Conservation (phyloP, 2,797 vertebrate species). For the Coregonus suidteri region DNA sequence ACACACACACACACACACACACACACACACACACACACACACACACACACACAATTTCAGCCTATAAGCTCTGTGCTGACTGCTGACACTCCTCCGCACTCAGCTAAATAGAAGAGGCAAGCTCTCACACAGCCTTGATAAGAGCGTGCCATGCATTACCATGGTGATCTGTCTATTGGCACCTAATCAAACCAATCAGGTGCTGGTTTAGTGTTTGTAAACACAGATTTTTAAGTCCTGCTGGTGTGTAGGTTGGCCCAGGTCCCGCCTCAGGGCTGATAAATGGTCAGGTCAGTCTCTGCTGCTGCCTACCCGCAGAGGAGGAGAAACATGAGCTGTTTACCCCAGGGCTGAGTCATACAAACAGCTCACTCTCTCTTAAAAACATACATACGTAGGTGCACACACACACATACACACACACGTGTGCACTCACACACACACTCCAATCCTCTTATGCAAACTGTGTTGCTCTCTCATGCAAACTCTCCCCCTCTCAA, state of each 20-base stretch:
- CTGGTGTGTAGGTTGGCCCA: constrained; percentile 37
- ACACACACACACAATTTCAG: background rate
- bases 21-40: too few species aligned
- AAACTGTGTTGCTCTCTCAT: constrained; percentile 38
- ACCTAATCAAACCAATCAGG: constrained; percentile 36
- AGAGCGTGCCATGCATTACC: constrained; percentile 27
- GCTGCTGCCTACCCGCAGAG: constrained; percentile 45
- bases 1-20: too few species aligned
- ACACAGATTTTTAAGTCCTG: constrained; percentile 36
- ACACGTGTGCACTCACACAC: background rate
- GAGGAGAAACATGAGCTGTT: constrained; percentile 62
- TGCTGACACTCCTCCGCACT: background rate
- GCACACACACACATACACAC: background rate
- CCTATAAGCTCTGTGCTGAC: background rate
- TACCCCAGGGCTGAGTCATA: constrained; percentile 62
- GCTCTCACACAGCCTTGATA: constrained; percentile 3
- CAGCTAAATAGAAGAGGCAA: background rate
- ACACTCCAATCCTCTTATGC: constrained; percentile 34
- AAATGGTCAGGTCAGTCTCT: constrained; percentile 51
- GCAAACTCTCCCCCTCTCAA: constrained; percentile 35
- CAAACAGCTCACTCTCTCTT: constrained; percentile 52
- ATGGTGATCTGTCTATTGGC: constrained; percentile 42
- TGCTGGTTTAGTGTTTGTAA: constrained; percentile 21
- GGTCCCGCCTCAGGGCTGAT: constrained; percentile 43
- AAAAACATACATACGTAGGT: constrained; percentile 37